A percentile compares a stretch with the other conserved stretches of the same genome.
Evolutionary conservation across 2,888 invertebrate genomes (phyloP).

Genomic region (Lissonota sp.): DNA sequence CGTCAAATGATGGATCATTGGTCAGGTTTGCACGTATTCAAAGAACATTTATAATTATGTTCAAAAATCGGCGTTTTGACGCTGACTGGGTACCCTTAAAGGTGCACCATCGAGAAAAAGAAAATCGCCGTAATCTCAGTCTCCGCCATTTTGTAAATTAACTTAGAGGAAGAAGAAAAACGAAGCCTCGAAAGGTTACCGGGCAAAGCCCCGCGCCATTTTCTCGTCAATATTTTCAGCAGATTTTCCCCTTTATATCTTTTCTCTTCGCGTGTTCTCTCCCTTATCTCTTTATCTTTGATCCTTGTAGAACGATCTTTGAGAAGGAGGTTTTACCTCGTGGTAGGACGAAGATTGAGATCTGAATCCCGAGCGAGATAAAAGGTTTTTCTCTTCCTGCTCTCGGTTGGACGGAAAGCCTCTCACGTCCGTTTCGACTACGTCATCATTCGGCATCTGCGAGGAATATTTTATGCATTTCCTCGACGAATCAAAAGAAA

Average conservation of each 20-base stretch:
- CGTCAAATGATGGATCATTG: too few species aligned
- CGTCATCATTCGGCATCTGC: neutral
- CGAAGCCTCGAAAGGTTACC: too few species aligned
- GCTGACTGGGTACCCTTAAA: too few species aligned
- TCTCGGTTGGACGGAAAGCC: neutral
- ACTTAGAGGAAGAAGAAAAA: too few species aligned
- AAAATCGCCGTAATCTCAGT: too few species aligned
- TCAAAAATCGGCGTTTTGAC: too few species aligned
- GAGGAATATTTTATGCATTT: neutral
- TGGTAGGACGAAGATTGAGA: neutral
- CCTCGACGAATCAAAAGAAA: neutral
- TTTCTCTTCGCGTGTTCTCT: too few species aligned
- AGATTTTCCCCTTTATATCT: slow-evolving; percentile 1
- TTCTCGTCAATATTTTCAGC: neutral
- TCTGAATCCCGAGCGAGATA: neutral
- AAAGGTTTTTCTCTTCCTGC: slow-evolving; percentile 2
- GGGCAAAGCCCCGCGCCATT: neutral
- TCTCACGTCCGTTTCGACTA: neutral
- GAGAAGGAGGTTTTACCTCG: neutral
- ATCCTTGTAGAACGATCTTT: neutral
- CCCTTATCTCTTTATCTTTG: neutral
- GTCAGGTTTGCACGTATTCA: too few species aligned
- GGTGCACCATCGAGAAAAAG: too few species aligned
- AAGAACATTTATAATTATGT: too few species aligned
- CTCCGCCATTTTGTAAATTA: too few species aligned